A percentile compares a stretch with the other conserved stretches of the same genome.
Conservation (phyloP, 2,113 vertebrate genomes). For the Gadus macrocephalus region DNA sequence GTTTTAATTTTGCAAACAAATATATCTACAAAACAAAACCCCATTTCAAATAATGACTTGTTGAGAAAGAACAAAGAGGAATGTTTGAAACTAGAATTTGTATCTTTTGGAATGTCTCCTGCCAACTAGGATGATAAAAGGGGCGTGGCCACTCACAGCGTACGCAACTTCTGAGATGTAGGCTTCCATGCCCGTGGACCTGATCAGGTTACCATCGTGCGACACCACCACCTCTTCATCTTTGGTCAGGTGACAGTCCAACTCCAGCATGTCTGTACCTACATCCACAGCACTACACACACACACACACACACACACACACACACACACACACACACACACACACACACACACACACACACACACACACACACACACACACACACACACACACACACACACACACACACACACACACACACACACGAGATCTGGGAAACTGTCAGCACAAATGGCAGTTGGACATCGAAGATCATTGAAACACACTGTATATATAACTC, state of each 20-base stretch:
- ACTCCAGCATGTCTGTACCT: constrained; percentile 96
- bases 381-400: not conserved
- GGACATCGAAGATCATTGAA: too few species aligned
- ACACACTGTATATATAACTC: not conserved
- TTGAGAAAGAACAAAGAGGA: not conserved
- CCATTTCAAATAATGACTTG: too few species aligned
- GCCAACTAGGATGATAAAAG: not conserved
- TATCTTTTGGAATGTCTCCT: too few species aligned
- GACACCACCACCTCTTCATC: constrained; percentile 94
- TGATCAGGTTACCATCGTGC: constrained; percentile 86
- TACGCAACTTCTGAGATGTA: constrained; percentile 83
- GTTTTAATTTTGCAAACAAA: too few species aligned
- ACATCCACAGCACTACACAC: constrained; percentile 81
- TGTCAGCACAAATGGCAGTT: not conserved
- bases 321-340: not conserved
- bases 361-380: not conserved
- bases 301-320: constrained; percentile 4
- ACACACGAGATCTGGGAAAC: too few species aligned
- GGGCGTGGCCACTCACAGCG: constrained; percentile 74
- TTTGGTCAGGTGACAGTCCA: constrained; percentile 95
- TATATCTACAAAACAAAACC: too few species aligned
- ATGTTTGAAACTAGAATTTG: not conserved
- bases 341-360: constrained; percentile 11
- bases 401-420: not conserved
- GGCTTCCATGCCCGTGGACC: constrained; percentile 82